phyloP scores from a whole-genome alignment of 2,113 vertebrate species.

The Struthidea cinerea region DNA sequence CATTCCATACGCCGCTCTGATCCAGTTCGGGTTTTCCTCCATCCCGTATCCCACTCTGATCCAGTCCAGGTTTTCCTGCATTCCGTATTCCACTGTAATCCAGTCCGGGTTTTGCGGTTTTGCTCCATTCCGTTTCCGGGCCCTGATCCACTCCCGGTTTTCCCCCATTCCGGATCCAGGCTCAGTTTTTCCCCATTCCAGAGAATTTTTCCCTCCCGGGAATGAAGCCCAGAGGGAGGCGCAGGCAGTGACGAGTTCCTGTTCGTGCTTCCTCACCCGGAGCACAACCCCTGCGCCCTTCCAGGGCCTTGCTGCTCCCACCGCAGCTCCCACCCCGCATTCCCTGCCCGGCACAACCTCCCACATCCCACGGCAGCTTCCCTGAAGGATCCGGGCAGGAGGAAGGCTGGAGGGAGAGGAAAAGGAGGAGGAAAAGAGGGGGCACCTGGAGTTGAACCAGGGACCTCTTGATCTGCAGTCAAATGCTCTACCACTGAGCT shows the following conservation, averaged over 20 bases:
- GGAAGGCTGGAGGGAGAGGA: neutral
- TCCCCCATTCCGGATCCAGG: neutral
- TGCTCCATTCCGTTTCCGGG: no score
- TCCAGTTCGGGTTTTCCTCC: neutral
- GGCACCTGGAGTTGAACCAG: neutral
- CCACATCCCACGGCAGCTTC: neutral
- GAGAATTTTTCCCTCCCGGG: neutral
- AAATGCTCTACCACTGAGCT: conserved; percentile 73
- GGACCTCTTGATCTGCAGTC: conserved; percentile 76
- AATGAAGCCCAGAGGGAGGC: fast-evolving
- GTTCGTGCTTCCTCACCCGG: fast-evolving
- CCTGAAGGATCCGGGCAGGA: neutral
- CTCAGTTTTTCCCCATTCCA: neutral
- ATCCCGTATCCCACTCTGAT: fast-evolving
- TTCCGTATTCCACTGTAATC: fast-evolving
- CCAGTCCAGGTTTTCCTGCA: neutral
- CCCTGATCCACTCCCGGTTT: fast-evolving
- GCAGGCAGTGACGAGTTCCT: neutral
- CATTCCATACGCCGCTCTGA: fast-evolving
- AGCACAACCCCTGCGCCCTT: fast-evolving
- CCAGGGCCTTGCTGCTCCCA: neutral
- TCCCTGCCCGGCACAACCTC: neutral
- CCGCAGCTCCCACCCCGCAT: neutral
- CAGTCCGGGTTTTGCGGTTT: neutral
- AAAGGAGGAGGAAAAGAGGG: neutral